Base-by-base conservation (phyloP, 2,888 invertebrate species). In the Melinaea menophilus region DNA sequence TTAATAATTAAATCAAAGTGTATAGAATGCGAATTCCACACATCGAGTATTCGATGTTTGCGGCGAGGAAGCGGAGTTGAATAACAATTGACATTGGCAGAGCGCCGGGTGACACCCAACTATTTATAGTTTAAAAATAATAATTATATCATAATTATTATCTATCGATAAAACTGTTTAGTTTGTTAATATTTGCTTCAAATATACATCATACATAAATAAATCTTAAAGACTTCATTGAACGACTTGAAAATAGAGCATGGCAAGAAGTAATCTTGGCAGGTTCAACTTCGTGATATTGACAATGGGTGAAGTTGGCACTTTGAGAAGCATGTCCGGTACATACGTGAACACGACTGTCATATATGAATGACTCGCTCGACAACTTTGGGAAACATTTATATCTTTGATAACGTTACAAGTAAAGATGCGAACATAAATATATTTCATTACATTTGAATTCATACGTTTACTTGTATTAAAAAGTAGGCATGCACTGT, bases 31-130 rank as follows among this genome's bases (percentile, higher is more conserved):
- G 78, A 84, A 90, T 86, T 88, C 86, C 87, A 84, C 84, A 78
- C 87, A 88, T 87, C 84, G 80, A 76, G 85, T 80, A 90, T 89
- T 83, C 86, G 78, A 74, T 69, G 80, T 83, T 84, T 84, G 86
- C 83, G 75, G 78, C 86, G 79, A 73, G 75, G 75, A 73, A 75
- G 77, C 73, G 78, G 77, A 78, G 75, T 79, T 82, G 88, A 86
- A 88, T 88, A 87, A 87, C 86, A 89, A 89, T 86, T 83, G 82
- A 72, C 75, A 80, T 82, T 87, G 87, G 87, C 86, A 86, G 79
- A 69, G 74, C 73, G 78, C 80, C 77, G 75, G 69, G 22, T 72
- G 76, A 79, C 78, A 80, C 79, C 7, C n/a, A 11, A 51, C 51
- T 51, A 51, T 51, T 51, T 51, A 51, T 51, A 51, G 51, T 51